phyloP scores from a whole-genome alignment of 2,113 vertebrate species.

The Pseudopipra pipra region DNA sequence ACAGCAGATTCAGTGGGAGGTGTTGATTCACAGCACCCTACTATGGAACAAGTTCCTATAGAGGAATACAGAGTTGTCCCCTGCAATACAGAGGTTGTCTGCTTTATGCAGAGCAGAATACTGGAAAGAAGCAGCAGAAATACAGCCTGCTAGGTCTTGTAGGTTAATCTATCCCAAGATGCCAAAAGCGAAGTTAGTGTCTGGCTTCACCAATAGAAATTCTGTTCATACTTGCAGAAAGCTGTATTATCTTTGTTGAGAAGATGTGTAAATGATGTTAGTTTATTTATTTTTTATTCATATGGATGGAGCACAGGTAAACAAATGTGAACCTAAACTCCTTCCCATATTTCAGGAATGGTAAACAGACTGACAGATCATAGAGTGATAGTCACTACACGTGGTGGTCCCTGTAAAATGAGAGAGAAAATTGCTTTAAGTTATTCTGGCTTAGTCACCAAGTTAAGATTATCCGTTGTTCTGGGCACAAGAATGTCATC shows the following conservation, averaged over 20 bases:
- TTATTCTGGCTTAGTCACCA: neutral
- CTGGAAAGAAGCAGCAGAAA: neutral
- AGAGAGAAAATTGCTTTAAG: neutral
- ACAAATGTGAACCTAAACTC: neutral
- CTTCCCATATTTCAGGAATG: neutral
- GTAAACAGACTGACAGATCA: neutral
- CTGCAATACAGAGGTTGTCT: neutral
- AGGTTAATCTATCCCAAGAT: neutral
- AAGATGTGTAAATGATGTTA: neutral
- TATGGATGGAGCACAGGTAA: neutral
- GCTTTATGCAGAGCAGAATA: neutral
- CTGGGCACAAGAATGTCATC: neutral
- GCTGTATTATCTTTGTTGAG: neutral
- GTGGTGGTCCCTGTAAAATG: neutral
- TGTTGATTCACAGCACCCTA: neutral
- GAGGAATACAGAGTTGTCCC: neutral
- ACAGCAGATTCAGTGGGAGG: neutral
- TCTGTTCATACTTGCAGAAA: neutral
- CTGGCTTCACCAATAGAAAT: neutral
- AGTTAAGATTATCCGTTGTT: neutral
- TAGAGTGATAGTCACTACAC: neutral
- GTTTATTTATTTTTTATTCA: neutral
- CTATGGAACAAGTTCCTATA: neutral
- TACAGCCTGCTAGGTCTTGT: neutral
- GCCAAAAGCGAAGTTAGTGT: neutral